phyloP scores from a whole-genome alignment of 2,113 vertebrate genomes.

The Neodontobutis hainanensis region DNA sequence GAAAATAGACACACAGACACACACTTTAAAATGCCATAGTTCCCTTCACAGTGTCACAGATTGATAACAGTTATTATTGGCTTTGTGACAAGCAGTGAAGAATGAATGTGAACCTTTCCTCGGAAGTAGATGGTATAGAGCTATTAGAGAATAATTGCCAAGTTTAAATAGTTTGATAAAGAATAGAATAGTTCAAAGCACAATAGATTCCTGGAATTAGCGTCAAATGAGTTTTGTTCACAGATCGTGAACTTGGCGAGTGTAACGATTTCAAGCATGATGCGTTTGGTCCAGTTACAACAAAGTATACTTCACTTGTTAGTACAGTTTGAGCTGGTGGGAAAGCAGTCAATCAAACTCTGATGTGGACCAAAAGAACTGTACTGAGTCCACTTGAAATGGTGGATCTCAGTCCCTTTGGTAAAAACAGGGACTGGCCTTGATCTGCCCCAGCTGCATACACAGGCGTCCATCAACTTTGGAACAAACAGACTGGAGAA shows the following conservation, averaged over 20 bases:
- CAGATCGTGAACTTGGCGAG: neutral
- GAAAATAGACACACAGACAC: constrained; percentile 29
- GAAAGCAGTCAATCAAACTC: neutral
- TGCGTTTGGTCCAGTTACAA: no score
- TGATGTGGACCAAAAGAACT: neutral
- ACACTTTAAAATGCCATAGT: constrained; percentile 30
- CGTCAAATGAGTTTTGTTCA: neutral
- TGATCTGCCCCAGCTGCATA: no score
- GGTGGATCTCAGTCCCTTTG: neutral
- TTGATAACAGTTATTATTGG: constrained; percentile 17
- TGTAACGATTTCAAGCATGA: no score
- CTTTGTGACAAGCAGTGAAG: constrained; percentile 18
- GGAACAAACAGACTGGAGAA: no score
- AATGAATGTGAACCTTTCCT: constrained; percentile 3
- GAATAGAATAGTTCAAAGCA: constrained; percentile 15
- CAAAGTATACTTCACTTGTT: neutral
- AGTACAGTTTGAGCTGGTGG: neutral
- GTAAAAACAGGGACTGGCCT: no score
- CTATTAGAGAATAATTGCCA: constrained; percentile 20
- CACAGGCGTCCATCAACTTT: no score
- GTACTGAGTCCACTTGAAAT: neutral
- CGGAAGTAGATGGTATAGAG: constrained; percentile 1
- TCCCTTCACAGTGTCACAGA: constrained; percentile 7
- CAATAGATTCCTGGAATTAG: neutral
- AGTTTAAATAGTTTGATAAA: constrained; percentile 13